These are phyloP conservation scores for Pangasianodon hypophthalmus DNA, from an alignment of 2,113 vertebrate genomes.

Conservation along the genomic window DNA sequence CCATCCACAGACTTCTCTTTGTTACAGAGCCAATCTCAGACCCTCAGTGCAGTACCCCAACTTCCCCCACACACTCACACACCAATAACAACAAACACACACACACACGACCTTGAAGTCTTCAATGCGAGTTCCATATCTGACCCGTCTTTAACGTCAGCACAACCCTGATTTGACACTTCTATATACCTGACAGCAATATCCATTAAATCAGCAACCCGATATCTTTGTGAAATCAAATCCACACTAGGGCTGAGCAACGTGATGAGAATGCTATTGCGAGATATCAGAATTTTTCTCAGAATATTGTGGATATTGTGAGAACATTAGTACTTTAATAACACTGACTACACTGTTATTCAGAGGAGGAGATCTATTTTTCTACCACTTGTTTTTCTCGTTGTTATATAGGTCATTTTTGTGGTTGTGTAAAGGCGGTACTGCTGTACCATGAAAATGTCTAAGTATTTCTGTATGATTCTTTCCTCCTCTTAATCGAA, in stretches of 20 bases:
- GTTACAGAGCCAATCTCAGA: conserved; percentile 64
- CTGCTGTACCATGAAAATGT: neutral
- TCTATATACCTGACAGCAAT: neutral
- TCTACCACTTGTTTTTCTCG: neutral
- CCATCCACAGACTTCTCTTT: conserved; percentile 66
- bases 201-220: too few species aligned
- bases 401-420: neutral
- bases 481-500: neutral
- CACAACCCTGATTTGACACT: neutral
- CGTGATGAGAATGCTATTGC: neutral
- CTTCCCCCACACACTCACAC: conserved; percentile 16
- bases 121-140: neutral
- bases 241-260: neutral
- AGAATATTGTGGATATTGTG: neutral
- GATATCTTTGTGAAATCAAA: too few species aligned
- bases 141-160: neutral
- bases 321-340: neutral
- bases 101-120: conserved; percentile 2
- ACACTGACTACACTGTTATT: neutral
- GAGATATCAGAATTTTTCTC: neutral
- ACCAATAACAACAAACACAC: neutral
- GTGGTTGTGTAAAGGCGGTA: neutral
- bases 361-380: neutral
- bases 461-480: neutral
- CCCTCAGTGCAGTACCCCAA: conserved; percentile 23